Evolutionary conservation across 1,140 invertebrate genomes (phyloP).

Genomic region (Holotrichia oblita): DNA sequence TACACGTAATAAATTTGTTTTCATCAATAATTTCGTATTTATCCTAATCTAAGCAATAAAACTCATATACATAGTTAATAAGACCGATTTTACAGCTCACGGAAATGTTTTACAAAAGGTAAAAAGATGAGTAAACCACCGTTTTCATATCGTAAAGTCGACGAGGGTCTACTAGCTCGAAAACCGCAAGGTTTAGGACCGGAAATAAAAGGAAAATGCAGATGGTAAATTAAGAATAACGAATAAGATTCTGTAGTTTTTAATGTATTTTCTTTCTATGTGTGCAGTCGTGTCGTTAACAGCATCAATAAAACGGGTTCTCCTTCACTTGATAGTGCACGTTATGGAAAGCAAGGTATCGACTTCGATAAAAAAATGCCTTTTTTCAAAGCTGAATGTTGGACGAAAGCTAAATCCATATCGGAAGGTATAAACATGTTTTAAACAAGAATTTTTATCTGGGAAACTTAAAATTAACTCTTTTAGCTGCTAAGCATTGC

Average conservation of each 20-base stretch:
- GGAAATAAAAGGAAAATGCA: constrained; percentile 35
- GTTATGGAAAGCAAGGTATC: background rate
- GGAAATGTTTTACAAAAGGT: constrained; percentile 26
- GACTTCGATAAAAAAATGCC: background rate
- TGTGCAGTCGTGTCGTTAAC: background rate
- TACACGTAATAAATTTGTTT: background rate
- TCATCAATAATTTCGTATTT: too few species aligned
- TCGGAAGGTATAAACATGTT: background rate
- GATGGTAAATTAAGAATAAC: constrained; percentile 7
- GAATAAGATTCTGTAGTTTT: background rate
- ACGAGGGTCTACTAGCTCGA: constrained; percentile 53
- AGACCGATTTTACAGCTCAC: constrained; percentile 15
- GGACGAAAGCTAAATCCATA: constrained; percentile 4
- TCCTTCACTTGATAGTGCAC: background rate
- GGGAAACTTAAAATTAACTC: background rate
- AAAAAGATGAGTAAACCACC: constrained; percentile 46
- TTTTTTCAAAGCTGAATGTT: background rate
- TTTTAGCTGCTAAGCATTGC: constrained; percentile 43
- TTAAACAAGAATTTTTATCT: background rate
- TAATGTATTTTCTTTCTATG: background rate
- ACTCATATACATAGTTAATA: too few species aligned
- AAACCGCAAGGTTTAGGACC: constrained; percentile 44
- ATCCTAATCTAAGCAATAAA: too few species aligned
- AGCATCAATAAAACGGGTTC: background rate
- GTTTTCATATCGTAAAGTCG: constrained; percentile 53